phyloP scores from a whole-genome alignment of 2,888 invertebrate species.

The Cetonia aurata region DNA sequence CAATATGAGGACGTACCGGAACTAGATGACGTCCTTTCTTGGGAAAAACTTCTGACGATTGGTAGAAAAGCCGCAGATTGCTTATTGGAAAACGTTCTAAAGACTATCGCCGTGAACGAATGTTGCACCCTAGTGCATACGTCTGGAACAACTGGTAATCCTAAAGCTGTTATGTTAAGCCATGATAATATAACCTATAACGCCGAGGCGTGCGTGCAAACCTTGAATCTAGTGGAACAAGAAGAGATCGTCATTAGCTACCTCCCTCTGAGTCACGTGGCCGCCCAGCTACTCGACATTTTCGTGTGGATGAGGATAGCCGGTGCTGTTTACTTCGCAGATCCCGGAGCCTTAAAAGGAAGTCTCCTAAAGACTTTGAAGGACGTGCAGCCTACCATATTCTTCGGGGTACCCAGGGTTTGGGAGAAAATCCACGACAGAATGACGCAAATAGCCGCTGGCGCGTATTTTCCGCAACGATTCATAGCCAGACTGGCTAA shows the following conservation, averaged over 20 bases:
- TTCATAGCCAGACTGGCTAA: conserved; percentile 84
- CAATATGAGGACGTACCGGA: conserved; percentile 74
- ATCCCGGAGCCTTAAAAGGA: conserved; percentile 90
- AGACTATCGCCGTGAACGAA: conserved; percentile 81
- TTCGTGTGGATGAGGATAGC: conserved; percentile 75
- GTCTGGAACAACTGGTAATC: conserved; percentile 89
- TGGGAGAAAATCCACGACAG: conserved; percentile 95
- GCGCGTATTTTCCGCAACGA: conserved; percentile 79
- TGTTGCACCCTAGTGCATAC: conserved; percentile 90
- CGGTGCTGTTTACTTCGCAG: conserved; percentile 86
- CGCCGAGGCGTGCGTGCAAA: conserved; percentile 70
- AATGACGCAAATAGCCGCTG: conserved; percentile 80
- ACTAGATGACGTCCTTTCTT: conserved; percentile 71
- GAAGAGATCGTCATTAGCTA: conserved; percentile 81
- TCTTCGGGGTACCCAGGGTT: conserved; percentile 91
- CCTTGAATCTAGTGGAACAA: conserved; percentile 69
- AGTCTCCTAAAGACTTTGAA: conserved; percentile 80
- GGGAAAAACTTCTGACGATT: conserved; percentile 83
- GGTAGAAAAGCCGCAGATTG: conserved; percentile 78
- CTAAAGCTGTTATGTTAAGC: conserved; percentile 93
- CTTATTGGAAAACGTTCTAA: conserved; percentile 75
- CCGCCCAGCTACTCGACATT: conserved; percentile 90
- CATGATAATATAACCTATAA: conserved; percentile 90
- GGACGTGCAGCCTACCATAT: conserved; percentile 85
- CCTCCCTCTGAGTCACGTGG: conserved; percentile 91